Conservation (phyloP, 1,140 invertebrate genomes). For the Eumeta japonica region DNA sequence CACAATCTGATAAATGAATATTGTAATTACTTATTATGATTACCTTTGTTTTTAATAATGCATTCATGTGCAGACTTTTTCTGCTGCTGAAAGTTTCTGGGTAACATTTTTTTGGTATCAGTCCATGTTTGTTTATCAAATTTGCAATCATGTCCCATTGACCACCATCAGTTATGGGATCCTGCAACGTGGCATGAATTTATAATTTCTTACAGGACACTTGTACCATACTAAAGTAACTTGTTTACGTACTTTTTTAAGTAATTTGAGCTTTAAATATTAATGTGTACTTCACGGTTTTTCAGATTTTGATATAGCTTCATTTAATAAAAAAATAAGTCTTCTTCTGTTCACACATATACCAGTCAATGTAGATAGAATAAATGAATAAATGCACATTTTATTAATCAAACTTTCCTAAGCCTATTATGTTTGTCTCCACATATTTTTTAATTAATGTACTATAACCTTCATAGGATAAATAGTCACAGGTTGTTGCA, state of each 20-base stretch:
- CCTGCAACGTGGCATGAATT: conserved; percentile 34
- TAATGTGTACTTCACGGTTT: no score
- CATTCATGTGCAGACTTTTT: conserved; percentile 70
- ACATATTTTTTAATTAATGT: no score
- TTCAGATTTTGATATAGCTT: no score
- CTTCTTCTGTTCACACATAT: neutral
- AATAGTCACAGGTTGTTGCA: no score
- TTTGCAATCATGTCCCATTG: conserved; percentile 92
- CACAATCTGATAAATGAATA: neutral
- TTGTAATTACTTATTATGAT: conserved; percentile 4
- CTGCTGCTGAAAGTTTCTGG: conserved; percentile 80
- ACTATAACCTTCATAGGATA: no score
- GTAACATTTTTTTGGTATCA: conserved; percentile 85
- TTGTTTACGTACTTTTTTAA: neutral
- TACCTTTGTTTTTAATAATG: conserved; percentile 79
- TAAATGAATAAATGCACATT: neutral
- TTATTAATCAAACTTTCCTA: no score
- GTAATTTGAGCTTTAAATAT: no score
- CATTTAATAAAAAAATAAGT: no score
- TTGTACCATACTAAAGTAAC: neutral
- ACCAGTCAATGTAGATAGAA: no score
- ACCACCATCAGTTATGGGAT: conserved; percentile 82
- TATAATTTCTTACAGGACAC: neutral
- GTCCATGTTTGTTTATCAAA: conserved; percentile 80
- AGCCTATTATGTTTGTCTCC: no score